Conservation (phyloP, 2,797 vertebrate species). For the Manis javanica region DNA sequence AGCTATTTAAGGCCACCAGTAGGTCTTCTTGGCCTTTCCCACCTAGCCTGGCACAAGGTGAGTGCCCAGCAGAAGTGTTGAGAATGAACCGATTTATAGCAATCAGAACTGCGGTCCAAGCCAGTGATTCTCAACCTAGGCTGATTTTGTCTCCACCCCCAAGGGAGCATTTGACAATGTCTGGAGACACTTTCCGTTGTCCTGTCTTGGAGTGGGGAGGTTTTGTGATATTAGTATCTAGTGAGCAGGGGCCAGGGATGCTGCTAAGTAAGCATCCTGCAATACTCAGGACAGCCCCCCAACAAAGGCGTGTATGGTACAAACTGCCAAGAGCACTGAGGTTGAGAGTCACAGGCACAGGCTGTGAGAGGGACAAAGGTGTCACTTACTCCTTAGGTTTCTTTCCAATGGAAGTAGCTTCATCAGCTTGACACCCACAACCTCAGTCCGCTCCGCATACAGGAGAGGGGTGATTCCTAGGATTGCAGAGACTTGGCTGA, state of each 20-base stretch:
- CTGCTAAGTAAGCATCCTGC: neutral
- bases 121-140: neutral
- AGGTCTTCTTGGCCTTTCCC: neutral
- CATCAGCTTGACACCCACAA: neutral
- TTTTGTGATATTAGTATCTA: neutral
- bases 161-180: neutral
- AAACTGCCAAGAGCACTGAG: neutral
- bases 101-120: neutral
- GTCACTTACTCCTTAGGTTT: neutral
- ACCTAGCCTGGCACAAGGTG: neutral
- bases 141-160: neutral
- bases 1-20: neutral
- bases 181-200: neutral
- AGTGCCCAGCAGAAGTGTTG: neutral
- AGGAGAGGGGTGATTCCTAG: rapidly evolving
- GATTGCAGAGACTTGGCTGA: neutral
- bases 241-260: neutral
- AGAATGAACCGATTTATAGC: neutral
- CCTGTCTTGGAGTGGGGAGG: rapidly evolving
- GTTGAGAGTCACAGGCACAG: neutral
- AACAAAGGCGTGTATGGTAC: neutral
- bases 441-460: rapidly evolving
- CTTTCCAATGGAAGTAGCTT: neutral
- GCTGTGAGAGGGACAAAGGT: neutral
- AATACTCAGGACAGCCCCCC: rapidly evolving